Base-by-base conservation (phyloP, 1,140 invertebrate species). In the Oryctes rhinoceros region DNA sequence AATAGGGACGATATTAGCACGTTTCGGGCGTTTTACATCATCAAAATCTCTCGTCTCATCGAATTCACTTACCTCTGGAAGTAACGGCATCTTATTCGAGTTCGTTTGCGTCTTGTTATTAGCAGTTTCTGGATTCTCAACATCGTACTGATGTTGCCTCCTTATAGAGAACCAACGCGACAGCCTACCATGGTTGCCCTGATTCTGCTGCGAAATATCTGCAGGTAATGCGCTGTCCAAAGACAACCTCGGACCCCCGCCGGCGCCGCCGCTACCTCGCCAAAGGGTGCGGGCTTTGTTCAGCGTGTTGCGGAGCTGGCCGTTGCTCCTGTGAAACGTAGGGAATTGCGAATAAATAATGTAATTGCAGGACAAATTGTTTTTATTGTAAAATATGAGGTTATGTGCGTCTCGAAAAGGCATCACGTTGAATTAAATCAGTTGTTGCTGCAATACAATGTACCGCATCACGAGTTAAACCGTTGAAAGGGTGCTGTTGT, bases 131-230 rank as follows among this genome's bases (percentile, higher is more conserved):
- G 83, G 82, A 81, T 87, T 88, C 13, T 88, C 91, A 85, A 94
- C 91, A 84, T 94, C 94, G 86, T 95, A 94, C 80, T 95, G 93
- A 86, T 95, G 93, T n/a, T 94, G 93, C 79, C 95, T 90, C 11
- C 95, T 88, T 67, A 96, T 94, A 82, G 94, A 96, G 89, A 96
- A 96, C 94, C 94, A 96, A 81, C 95, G 89, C 10, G 94, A 92
- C 1, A 96, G 89, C 39, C 93, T 88, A 10, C 94, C 94, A 49
- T 94, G 92, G 20, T 85, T 88, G 81, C 82, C 87, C 83, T 71
- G 87, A 78, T 81, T 83, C 49, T 82, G 83, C 13, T 91, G 90
- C 77, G 89, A 88, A 78, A 92, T 89, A 75, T 93, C 93, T 59
- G 91, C 89, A 4, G 91, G 89, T 30, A 90, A 85, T 13, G 85